These are phyloP conservation scores for Brachycybe producta DNA, from an alignment of 2,888 invertebrate species.

Conservation along the genomic window DNA sequence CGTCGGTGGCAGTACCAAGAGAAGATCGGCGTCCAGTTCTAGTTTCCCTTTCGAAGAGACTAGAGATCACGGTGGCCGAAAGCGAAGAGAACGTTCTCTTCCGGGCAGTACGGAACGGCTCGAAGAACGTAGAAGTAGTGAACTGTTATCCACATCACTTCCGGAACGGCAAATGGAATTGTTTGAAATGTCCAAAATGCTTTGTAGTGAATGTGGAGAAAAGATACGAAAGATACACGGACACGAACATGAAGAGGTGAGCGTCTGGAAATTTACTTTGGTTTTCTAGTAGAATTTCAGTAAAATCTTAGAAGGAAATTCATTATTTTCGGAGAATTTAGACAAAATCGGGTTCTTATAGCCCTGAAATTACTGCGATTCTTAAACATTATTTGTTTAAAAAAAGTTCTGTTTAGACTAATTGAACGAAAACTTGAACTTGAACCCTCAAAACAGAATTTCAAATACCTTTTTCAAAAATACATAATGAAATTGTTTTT, in stretches of 20 bases:
- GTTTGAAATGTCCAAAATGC: slow-evolving; percentile 19
- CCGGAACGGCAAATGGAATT: slow-evolving; percentile 18
- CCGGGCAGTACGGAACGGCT: slow-evolving; percentile 7
- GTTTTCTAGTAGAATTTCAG: not conserved
- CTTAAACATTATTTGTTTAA: no score
- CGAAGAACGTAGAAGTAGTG: not conserved
- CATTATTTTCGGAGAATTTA: no score
- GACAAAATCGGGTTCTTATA: no score
- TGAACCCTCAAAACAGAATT: no score
- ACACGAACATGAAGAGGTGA: slow-evolving; percentile 3
- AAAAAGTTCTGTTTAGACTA: no score
- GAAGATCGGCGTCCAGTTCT: not conserved
- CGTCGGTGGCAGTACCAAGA: slow-evolving; percentile 5
- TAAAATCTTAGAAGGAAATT: not conserved
- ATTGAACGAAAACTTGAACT: no score
- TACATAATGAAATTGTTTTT: no score
- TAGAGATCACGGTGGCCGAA: not conserved
- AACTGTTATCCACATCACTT: slow-evolving; percentile 12
- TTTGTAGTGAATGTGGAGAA: slow-evolving; percentile 23
- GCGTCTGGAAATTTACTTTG: not conserved
- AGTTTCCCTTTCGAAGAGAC: not conserved
- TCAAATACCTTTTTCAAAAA: no score
- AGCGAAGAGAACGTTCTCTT: slow-evolving; percentile 9
- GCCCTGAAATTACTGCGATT: no score
- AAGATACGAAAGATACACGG: slow-evolving; percentile 17